phyloP scores from a whole-genome alignment of 1,140 invertebrate species.

The Pristionchus pacificus region DNA sequence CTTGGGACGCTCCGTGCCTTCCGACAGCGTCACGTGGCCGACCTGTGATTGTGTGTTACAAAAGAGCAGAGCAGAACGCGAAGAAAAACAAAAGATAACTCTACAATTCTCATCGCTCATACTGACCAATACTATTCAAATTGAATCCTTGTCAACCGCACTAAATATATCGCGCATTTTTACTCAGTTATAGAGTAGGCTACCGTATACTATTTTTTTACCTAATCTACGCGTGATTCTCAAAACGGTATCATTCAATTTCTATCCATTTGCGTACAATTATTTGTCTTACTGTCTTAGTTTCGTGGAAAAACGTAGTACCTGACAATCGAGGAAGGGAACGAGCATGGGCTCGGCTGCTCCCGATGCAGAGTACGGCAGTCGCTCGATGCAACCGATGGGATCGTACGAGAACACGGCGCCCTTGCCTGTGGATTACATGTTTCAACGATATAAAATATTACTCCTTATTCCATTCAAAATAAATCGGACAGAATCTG shows the following conservation, averaged over 20 bases:
- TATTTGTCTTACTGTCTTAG: not conserved
- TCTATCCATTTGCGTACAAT: not conserved
- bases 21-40: conserved; percentile 41
- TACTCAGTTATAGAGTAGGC: too few species aligned
- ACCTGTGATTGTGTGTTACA: conserved; percentile 27
- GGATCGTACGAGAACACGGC: conserved; percentile 93
- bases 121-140: too few species aligned
- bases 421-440: conserved; percentile 90
- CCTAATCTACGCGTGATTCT: too few species aligned
- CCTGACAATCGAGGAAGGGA: conserved; percentile 65
- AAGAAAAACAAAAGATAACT: conserved; percentile 10
- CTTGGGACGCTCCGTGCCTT: conserved; percentile 53
- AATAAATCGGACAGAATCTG: too few species aligned
- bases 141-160: too few species aligned
- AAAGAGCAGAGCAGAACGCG: conserved; percentile 9
- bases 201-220: too few species aligned
- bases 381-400: conserved; percentile 82
- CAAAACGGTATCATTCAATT: too few species aligned
- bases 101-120: too few species aligned
- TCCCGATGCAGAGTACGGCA: conserved; percentile 76
- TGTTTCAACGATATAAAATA: conserved; percentile 42
- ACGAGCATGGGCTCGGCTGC: conserved; percentile 64
- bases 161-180: conserved; percentile 16
- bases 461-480: not conserved
- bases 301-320: conserved; percentile 27